A percentile compares a stretch with the other conserved stretches of the same genome.
These are phyloP conservation scores for Perodicticus potto DNA, from an alignment of 2,797 vertebrate genomes.

Conservation along the genomic window DNA sequence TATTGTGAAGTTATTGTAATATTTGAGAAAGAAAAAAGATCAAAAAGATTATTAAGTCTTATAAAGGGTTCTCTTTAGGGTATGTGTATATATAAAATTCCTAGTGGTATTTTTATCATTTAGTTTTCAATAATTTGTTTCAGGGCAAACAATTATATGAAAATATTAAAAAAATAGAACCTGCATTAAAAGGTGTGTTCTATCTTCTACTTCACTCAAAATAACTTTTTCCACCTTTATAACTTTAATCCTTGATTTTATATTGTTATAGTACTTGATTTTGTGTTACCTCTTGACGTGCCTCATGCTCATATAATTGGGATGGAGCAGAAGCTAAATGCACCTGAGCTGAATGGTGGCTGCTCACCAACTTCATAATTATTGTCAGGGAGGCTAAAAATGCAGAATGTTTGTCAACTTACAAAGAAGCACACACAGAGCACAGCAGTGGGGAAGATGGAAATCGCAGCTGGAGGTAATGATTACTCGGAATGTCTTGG, in stretches of 20 bases:
- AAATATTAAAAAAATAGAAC: neutral
- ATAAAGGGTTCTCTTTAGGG: neutral
- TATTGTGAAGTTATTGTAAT: slow-evolving; percentile 4
- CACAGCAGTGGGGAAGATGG: slow-evolving; percentile 31
- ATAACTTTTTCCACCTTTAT: slow-evolving; percentile 20
- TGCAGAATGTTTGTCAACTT: slow-evolving; percentile 60
- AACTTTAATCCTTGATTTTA: slow-evolving; percentile 70
- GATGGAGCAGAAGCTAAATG: slow-evolving; percentile 71
- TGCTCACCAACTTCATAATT: slow-evolving; percentile 73
- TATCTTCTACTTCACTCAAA: slow-evolving; percentile 32
- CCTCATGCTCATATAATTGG: slow-evolving; percentile 65
- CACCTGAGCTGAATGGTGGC: slow-evolving; percentile 62
- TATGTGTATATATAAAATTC: neutral
- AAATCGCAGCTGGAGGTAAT: slow-evolving; percentile 75
- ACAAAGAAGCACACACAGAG: slow-evolving; percentile 58
- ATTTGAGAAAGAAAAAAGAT: slow-evolving; percentile 51
- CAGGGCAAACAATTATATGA: neutral
- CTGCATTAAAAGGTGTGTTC: neutral
- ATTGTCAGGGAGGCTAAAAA: slow-evolving; percentile 77
- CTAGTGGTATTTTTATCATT: slow-evolving; percentile 59
- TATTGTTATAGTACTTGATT: slow-evolving; percentile 48
- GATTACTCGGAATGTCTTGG: slow-evolving; percentile 58
- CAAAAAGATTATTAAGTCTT: neutral
- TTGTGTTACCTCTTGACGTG: slow-evolving; percentile 60
- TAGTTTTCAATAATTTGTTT: neutral